Conservation (phyloP, 2,888 invertebrate species). For the Smittia sp. region DNA sequence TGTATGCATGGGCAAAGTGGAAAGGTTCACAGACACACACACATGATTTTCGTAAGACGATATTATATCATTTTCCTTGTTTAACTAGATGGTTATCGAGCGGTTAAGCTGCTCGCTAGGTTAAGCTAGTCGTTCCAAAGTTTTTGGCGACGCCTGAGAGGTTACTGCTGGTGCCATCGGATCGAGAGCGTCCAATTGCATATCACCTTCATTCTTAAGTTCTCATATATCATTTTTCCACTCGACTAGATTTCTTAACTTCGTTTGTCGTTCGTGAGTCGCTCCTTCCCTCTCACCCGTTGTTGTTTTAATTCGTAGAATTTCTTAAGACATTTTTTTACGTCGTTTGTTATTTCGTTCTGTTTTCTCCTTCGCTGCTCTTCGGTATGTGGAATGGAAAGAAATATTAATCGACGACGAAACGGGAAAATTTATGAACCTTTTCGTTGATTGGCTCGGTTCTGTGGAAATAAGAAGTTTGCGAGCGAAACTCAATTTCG, state of each 20-base stretch:
- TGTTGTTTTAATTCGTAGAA: conserved; percentile 34
- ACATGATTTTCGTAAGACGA: not conserved
- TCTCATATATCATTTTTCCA: no score
- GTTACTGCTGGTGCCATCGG: no score
- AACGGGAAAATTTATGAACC: conserved; percentile 40
- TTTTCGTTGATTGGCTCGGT: conserved; percentile 39
- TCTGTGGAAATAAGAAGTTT: not conserved
- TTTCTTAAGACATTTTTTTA: conserved; percentile 13
- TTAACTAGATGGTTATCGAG: no score
- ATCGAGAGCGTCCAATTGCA: no score
- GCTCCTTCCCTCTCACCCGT: not conserved
- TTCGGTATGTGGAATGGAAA: not conserved
- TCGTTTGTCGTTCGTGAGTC: conserved; percentile 20
- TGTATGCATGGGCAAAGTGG: not conserved
- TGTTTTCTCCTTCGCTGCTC: not conserved
- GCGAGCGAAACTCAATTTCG: not conserved
- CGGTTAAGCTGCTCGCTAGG: no score
- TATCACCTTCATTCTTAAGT: no score
- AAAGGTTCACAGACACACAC: conserved; percentile 6
- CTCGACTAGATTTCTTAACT: conserved; percentile 35
- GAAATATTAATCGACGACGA: not conserved
- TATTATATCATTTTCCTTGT: conserved; percentile 31
- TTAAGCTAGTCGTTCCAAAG: no score
- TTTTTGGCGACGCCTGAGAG: no score
- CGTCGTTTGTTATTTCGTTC: conserved; percentile 8